Evolutionary conservation across 2,113 vertebrate species (phyloP).

Genomic region (Phaethornis superciliosus): DNA sequence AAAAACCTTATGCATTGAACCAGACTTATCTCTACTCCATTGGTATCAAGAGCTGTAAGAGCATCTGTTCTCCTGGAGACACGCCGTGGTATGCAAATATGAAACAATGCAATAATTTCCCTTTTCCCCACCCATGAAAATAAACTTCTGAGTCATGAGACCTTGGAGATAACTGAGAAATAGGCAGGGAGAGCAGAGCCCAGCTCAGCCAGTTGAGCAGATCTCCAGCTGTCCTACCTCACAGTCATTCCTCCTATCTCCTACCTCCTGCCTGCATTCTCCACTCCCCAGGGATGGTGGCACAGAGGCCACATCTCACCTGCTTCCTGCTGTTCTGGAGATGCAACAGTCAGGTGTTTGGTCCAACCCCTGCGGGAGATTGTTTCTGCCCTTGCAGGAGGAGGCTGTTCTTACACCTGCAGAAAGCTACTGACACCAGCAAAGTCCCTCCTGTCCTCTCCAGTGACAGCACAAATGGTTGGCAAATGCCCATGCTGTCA

Average conservation of each 20-base stretch:
- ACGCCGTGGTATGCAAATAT: not conserved
- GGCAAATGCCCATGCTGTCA: not conserved
- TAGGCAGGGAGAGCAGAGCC: not conserved
- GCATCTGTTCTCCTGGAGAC: slow-evolving; percentile 1
- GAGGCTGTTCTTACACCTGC: not conserved
- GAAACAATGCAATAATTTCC: not conserved
- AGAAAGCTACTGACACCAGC: not conserved
- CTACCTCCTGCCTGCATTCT: not conserved
- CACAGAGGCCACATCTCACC: not conserved
- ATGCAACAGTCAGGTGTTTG: not conserved
- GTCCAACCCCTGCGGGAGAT: fast-evolving
- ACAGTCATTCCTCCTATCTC: not conserved
- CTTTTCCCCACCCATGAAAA: not conserved
- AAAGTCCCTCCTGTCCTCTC: not conserved
- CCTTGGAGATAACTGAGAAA: not conserved
- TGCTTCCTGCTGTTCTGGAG: not conserved
- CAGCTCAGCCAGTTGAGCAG: not conserved
- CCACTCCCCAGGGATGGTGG: fast-evolving
- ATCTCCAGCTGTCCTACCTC: not conserved
- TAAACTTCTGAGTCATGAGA: not conserved
- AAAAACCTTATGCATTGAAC: not conserved
- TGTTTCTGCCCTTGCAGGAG: not conserved
- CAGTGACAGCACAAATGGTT: fast-evolving
- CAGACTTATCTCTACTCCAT: not conserved
- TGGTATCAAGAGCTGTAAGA: not conserved